Conservation (phyloP, 2,888 invertebrate species). For the Polydrusus cervinus region DNA sequence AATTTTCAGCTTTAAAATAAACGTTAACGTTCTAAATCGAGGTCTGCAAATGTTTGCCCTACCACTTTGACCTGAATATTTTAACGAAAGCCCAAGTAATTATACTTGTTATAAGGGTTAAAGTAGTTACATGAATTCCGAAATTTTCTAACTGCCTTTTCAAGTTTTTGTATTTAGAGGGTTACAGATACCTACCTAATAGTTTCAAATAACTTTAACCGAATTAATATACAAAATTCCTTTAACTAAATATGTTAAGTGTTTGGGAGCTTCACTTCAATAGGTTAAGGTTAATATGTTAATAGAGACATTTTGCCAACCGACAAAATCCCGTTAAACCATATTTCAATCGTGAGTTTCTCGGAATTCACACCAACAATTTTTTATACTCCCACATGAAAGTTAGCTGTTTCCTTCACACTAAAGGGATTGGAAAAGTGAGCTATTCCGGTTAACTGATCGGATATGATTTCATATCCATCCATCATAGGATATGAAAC, state of each 20-base stretch:
- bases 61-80: conserved; percentile 65
- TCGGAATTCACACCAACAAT: too few relatives aligned
- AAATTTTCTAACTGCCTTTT: conserved; percentile 18
- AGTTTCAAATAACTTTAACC: conserved; percentile 1
- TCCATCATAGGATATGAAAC: too few relatives aligned
- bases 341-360: too few relatives aligned
- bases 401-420: too few relatives aligned
- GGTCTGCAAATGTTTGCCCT: conserved; percentile 64
- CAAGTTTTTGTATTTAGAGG: background rate
- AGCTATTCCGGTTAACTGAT: too few relatives aligned
- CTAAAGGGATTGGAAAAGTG: too few relatives aligned
- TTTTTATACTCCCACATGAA: too few relatives aligned
- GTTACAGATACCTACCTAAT: background rate
- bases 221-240: conserved; percentile 8
- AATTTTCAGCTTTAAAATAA: conserved; percentile 63
- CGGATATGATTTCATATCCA: too few relatives aligned
- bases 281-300: too few relatives aligned
- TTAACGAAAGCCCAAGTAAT: conserved; percentile 59
- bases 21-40: conserved; percentile 63
- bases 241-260: background rate
- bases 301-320: too few relatives aligned
- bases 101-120: conserved; percentile 31
- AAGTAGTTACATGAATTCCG: conserved; percentile 24
- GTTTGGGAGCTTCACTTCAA: background rate
- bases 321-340: too few relatives aligned